Conservation (phyloP, 2,888 invertebrate genomes). For the Cephus nigrinus region DNA sequence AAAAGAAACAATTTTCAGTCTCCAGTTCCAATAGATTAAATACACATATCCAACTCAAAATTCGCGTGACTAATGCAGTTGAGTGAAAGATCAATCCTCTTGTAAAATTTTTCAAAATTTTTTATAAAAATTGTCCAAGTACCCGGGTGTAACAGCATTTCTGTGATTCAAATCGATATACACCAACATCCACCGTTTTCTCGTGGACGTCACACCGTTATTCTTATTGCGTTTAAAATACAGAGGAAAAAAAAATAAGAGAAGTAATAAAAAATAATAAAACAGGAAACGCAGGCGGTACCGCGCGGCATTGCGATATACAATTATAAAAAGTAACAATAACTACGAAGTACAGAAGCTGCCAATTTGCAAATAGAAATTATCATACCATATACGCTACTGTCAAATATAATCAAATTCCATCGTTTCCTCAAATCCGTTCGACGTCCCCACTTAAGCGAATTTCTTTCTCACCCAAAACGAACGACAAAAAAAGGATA, state of each 20-base stretch:
- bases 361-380: conserved; percentile 56
- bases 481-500: conserved; percentile 59
- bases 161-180: conserved; percentile 28
- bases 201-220: not conserved
- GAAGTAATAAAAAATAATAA: not conserved
- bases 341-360: conserved; percentile 60
- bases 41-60: not conserved
- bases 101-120: not conserved
- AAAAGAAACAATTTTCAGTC: conserved; percentile 9
- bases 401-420: conserved; percentile 18
- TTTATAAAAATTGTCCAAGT: not conserved
- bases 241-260: not conserved
- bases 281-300: not conserved
- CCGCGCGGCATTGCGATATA: conserved; percentile 8
- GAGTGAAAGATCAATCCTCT: conserved; percentile 12
- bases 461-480: conserved; percentile 56
- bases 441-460: conserved; percentile 35
- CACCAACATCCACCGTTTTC: not conserved
- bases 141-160: conserved; percentile 12
- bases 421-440: conserved; percentile 8
- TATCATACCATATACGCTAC: conserved; percentile 40
- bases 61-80: conserved; percentile 7
- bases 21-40: not conserved
- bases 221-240: not conserved
- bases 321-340: conserved; percentile 46